A percentile compares a stretch with the other conserved stretches of the same genome.
Evolutionary conservation across 1,140 invertebrate species (phyloP).

Genomic region (Streblospio benedicti): DNA sequence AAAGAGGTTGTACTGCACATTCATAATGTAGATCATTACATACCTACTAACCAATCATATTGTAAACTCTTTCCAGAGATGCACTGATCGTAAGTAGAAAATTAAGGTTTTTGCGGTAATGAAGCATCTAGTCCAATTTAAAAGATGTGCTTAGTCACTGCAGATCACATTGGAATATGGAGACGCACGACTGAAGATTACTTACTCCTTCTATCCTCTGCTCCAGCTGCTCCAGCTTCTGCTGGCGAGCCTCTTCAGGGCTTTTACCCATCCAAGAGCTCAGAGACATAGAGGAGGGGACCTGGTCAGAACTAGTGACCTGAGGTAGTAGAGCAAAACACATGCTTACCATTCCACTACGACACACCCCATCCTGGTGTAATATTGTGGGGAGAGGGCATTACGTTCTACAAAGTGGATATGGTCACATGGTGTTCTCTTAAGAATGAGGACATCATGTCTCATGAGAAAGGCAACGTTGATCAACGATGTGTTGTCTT

Average conservation of each 20-base stretch:
- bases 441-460: background rate
- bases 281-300: constrained; percentile 32
- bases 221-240: constrained; percentile 40
- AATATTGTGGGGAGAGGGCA: background rate
- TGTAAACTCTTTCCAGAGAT: background rate
- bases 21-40: background rate
- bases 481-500: no score
- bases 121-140: background rate
- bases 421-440: background rate
- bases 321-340: background rate
- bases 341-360: background rate
- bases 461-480: no score
- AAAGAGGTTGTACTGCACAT: background rate
- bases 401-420: background rate
- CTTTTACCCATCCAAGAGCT: constrained; percentile 43
- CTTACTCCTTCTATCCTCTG: constrained; percentile 37
- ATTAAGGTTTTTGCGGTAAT: background rate
- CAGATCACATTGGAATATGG: background rate
- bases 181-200: background rate
- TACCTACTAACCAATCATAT: background rate
- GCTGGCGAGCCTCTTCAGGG: constrained; percentile 42
- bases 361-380: background rate
- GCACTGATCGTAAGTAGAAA: background rate
- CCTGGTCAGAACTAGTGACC: background rate
- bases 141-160: constrained; percentile 22